Conservation (phyloP, 2,797 vertebrate species). For the Chaunax sp. region DNA sequence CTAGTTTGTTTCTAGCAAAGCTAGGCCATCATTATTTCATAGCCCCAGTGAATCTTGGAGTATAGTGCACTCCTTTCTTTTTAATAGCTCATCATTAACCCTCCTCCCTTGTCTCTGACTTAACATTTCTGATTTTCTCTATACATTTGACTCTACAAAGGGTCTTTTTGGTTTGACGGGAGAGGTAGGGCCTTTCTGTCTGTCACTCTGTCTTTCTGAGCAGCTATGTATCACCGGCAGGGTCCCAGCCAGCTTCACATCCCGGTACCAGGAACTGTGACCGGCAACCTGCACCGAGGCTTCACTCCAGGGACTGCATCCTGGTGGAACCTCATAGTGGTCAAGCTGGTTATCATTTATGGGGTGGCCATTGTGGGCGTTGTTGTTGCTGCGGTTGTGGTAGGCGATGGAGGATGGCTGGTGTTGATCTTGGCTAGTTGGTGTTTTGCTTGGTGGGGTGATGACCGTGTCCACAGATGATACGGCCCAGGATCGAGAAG, state of each 20-base stretch:
- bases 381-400: constrained; percentile 99
- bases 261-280: constrained; percentile 91
- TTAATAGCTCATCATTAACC: background rate
- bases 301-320: constrained; percentile 84
- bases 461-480: constrained; percentile 96
- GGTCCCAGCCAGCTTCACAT: constrained; percentile 93
- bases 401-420: constrained; percentile 91
- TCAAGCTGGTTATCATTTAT: constrained; percentile 90
- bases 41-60: background rate
- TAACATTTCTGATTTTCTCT: constrained; percentile 51
- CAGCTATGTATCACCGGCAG: constrained; percentile 92
- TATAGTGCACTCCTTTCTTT: constrained; percentile 7
- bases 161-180: constrained; percentile 99
- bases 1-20: constrained; percentile 29
- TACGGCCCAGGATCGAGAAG: constrained; percentile 94
- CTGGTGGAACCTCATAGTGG: constrained; percentile 66
- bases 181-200: constrained; percentile 88
- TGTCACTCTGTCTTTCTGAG: constrained; percentile 89
- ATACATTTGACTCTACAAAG: constrained; percentile 99
- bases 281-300: constrained; percentile 88
- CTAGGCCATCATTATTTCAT: background rate
- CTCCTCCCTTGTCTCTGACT: background rate
- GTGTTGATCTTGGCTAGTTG: constrained; percentile 38
- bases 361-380: constrained; percentile 93
- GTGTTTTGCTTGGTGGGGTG: constrained; percentile 87